Conservation (phyloP, 2,888 invertebrate species). For the Eucera pruinosa region DNA sequence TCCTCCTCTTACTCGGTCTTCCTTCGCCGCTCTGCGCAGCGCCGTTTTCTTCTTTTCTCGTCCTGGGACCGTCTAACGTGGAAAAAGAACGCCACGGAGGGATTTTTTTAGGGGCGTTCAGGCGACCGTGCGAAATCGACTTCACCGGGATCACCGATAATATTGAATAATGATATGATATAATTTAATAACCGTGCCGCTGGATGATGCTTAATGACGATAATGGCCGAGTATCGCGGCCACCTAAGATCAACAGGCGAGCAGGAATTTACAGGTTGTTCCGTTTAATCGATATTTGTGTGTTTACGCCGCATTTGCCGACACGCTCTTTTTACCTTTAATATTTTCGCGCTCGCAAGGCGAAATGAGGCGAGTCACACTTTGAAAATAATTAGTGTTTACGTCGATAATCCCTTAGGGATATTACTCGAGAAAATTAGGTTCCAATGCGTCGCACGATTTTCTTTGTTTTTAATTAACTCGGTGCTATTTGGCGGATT, state of each 20-base stretch:
- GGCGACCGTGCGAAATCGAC: constrained; percentile 59
- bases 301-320: constrained; percentile 26
- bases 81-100: background rate
- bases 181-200: constrained; percentile 64
- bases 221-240: constrained; percentile 52
- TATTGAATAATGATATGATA: constrained; percentile 61
- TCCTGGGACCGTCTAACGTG: constrained; percentile 12
- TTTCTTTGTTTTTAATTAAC: too few species aligned
- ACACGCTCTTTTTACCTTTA: too few species aligned
- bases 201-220: constrained; percentile 63
- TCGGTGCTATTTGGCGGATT: too few species aligned
- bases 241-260: constrained; percentile 51
- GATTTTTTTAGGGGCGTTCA: constrained; percentile 26
- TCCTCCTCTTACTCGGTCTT: background rate
- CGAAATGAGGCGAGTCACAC: too few species aligned
- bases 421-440: too few species aligned
- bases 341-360: too few species aligned
- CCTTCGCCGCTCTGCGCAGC: too few species aligned
- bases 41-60: background rate
- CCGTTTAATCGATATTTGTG: constrained; percentile 26
- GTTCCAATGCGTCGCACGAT: too few species aligned
- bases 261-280: constrained; percentile 37
- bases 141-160: constrained; percentile 53
- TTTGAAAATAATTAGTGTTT: too few species aligned
- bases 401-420: too few species aligned